Base-by-base conservation (phyloP, 2,113 vertebrate genomes). In the Furnarius figulus region DNA sequence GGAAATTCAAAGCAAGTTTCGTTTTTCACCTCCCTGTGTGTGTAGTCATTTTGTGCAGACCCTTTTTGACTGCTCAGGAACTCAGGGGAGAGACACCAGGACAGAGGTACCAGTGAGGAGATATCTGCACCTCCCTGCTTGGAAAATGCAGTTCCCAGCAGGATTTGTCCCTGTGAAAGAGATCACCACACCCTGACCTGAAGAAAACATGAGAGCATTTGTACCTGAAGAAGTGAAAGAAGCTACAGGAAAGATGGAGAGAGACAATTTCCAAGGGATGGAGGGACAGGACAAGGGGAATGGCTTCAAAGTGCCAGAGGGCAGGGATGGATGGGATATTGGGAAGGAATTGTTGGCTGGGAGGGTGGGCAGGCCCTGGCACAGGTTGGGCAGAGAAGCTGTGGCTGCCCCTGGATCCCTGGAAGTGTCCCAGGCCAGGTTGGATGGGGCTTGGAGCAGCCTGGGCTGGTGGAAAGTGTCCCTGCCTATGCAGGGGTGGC, bases 171-270 rank as follows among this genome's bases (percentile, higher is more conserved):
- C 49, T 10, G 1, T 59, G 39, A 8, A 17, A 22, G 28, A 35
- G 24, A 49, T 14, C 50, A 65, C 28, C 12, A 25, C 0, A 4
- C 9, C 13, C 42, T 22, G 28, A 18, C 16, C 25, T 20, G 39
- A 14, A 27, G 49, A 68, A 87, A 67, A 31, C 37, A 19, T 0
- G 2, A 21, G 4, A 63, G 1, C 1, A 1, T 39, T n/a, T n/a
- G 50, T 19, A 10, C 52, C 52, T n/a, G 50, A 23, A 33, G 30
- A 40, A 42, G 37, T 25, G 30, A 42, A 31, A 22, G 28, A 19
- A 23, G 16, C 16, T 10, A 20, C 39, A 8, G 7, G 22, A 42
- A 55, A 19, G 12, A 8, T 10, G 37, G 37, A 42, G 30, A 73
- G 49, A n/a, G 30, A n/a, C 16, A 6, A 24, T 55, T 53, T 4